phyloP scores from a whole-genome alignment of 2,797 vertebrate species.

The Distichodus sexfasciatus region DNA sequence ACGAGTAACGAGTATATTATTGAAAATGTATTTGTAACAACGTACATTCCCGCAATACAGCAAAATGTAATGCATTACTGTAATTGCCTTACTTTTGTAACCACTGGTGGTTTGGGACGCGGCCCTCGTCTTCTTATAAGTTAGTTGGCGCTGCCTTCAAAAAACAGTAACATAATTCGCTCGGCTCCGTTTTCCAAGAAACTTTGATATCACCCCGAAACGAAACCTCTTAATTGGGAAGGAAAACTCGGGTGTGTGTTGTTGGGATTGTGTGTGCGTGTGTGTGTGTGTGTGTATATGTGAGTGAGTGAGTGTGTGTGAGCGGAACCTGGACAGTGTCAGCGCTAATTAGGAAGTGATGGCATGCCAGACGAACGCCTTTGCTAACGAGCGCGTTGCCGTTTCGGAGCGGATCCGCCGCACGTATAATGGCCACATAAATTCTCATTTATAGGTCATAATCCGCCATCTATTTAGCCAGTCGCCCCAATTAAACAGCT shows the following conservation, averaged over 20 bases:
- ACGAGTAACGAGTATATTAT: no score
- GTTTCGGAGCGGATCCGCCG: slow-evolving; percentile 69
- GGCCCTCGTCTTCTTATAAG: no score
- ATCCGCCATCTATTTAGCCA: slow-evolving; percentile 77
- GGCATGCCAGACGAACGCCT: slow-evolving; percentile 63
- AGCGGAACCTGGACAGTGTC: slow-evolving; percentile 60
- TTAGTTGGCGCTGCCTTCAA: no score
- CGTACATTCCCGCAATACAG: no score
- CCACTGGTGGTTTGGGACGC: no score
- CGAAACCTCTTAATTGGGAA: slow-evolving; percentile 29
- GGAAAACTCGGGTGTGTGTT: no score
- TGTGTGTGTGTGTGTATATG: slow-evolving; percentile 6
- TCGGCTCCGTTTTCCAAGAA: not conserved
- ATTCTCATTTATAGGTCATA: slow-evolving; percentile 83
- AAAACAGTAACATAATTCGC: no score
- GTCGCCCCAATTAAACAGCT: slow-evolving; percentile 71
- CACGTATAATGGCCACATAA: slow-evolving; percentile 81
- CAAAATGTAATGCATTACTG: no score
- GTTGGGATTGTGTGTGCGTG: slow-evolving; percentile 32
- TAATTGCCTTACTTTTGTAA: no score
- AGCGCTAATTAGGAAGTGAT: slow-evolving; percentile 52
- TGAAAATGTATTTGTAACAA: no score
- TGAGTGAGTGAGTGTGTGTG: no score
- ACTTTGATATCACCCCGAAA: slow-evolving; percentile 7
- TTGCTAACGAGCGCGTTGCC: slow-evolving; percentile 72